Evolutionary conservation across 2,888 invertebrate genomes (phyloP), one percentile per base, ranked within the genome.

Genomic region (Eristalis pertinax): DNA sequence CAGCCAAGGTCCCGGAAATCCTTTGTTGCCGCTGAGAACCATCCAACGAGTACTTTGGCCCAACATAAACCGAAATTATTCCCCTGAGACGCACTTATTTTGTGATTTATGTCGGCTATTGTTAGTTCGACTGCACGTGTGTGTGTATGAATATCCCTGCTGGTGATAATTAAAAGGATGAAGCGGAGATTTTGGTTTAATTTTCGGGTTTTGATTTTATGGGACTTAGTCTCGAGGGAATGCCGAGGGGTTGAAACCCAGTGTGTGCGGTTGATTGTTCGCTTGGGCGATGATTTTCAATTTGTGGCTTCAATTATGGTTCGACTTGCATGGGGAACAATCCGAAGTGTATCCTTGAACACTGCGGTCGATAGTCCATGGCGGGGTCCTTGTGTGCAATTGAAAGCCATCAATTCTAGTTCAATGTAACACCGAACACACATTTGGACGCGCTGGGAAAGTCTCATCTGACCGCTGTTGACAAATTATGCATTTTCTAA

Each of bases 101-200:
- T n/a, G 43, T 69, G 73, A 81, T 84, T 84, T 79, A 84, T 80
- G 24, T n/a, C n/a, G 70, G 50, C 65, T 11, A 70, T 76, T 85
- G 76, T 80, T 72, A 24, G 70, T 65, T 29, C 7, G 8, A 8
- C 32, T 32, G 32, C 8, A 5, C 10, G 32, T 32, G 32, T 63
- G 62, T 60, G 26, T 64, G 22, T 58, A 13, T 41, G 35, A 4
- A 38, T 65, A 72, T 56, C 63, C 68, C 62, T 64, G 69, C 26
- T 22, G 67, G 73, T 35, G 81, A 81, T 81, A 81, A 81, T 81
- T 81, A 81, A 81, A 81, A 75, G 74, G 74, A 69, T 69, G 32
- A 75, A 74, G 19, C 64, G 24, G 41, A 29, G 74, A 74, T 74
- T 81, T 74, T 68, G 22, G 80, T 62, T 75, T 74, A 19, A 68